Percentiles rank a stretch among this genome's conserved stretches.
Conservation (phyloP, 2,113 vertebrate genomes). For the Microtus pennsylvanicus region DNA sequence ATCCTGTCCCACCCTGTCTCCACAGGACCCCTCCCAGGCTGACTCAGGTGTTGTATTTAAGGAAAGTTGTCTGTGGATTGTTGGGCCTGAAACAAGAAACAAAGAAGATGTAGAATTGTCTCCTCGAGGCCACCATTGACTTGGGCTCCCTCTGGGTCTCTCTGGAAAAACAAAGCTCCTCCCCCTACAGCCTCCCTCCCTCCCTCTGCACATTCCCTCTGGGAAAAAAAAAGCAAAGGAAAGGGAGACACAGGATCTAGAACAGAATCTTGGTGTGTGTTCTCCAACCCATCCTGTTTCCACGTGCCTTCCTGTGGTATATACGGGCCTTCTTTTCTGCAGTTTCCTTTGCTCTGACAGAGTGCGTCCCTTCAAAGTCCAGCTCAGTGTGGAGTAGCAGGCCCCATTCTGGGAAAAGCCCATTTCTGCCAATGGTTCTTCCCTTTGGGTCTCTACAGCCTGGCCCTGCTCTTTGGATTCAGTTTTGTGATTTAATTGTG, state of each 20-base stretch:
- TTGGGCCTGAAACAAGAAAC: conserved; percentile 31
- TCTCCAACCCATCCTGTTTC: background rate
- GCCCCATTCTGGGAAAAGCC: background rate
- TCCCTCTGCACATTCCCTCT: accelerated
- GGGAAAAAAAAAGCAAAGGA: accelerated
- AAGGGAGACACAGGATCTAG: background rate
- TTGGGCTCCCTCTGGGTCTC: background rate
- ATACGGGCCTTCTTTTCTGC: background rate
- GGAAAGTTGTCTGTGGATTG: background rate
- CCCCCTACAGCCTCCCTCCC: accelerated
- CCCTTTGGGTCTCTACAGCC: background rate
- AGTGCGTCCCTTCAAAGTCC: background rate
- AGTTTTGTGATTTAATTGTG: background rate
- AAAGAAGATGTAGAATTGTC: background rate
- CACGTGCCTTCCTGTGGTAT: background rate
- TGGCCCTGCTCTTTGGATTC: background rate
- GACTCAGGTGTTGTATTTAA: conserved; percentile 51
- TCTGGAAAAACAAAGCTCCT: background rate
- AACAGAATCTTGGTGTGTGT: too few species aligned
- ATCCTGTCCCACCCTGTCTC: background rate
- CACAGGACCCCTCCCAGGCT: background rate
- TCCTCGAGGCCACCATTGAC: background rate
- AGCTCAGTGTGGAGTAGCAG: background rate
- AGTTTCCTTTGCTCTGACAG: background rate
- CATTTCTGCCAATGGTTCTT: accelerated